Evolutionary conservation across 2,113 vertebrate species (phyloP).

Genomic region (Lampris megalopsis): DNA sequence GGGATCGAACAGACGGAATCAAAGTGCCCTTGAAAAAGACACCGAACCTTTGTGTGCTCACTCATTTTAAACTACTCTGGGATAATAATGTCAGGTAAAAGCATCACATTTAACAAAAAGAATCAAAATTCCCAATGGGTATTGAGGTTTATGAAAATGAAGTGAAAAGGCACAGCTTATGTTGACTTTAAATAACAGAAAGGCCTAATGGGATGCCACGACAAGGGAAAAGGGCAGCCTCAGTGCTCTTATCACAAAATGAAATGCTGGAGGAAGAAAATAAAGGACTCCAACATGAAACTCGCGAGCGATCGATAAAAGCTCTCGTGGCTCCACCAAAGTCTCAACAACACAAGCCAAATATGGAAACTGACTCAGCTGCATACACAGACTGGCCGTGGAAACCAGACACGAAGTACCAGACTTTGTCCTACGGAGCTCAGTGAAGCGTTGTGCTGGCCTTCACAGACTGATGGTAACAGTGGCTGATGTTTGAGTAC

Average conservation of each 20-base stretch:
- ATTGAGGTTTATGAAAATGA: too few relatives aligned
- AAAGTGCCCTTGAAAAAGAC: too few relatives aligned
- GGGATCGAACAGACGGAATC: too few relatives aligned
- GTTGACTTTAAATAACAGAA: not conserved
- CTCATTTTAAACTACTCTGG: too few relatives aligned
- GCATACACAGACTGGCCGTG: not conserved
- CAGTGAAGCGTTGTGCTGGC: constrained; percentile 3
- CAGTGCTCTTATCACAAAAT: constrained; percentile 1
- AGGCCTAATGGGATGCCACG: not conserved
- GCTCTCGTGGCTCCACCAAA: not conserved
- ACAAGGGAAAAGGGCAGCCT: not conserved
- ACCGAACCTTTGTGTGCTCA: too few relatives aligned
- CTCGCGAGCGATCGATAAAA: not conserved
- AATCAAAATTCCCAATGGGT: too few relatives aligned
- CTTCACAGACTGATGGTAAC: constrained; percentile 9
- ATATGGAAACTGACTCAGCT: not conserved
- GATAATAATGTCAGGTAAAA: too few relatives aligned
- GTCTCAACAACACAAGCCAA: not conserved
- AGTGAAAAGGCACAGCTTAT: not conserved
- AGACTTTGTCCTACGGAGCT: constrained; percentile 15
- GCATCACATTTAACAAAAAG: too few relatives aligned
- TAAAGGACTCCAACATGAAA: not conserved
- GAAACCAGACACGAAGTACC: not conserved
- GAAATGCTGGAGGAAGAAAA: constrained; percentile 28
- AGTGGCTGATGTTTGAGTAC: too few relatives aligned